These are phyloP conservation scores for Caenorhabditis japonica DNA, from an alignment of 2,888 invertebrate genomes.

Conservation along the genomic window DNA sequence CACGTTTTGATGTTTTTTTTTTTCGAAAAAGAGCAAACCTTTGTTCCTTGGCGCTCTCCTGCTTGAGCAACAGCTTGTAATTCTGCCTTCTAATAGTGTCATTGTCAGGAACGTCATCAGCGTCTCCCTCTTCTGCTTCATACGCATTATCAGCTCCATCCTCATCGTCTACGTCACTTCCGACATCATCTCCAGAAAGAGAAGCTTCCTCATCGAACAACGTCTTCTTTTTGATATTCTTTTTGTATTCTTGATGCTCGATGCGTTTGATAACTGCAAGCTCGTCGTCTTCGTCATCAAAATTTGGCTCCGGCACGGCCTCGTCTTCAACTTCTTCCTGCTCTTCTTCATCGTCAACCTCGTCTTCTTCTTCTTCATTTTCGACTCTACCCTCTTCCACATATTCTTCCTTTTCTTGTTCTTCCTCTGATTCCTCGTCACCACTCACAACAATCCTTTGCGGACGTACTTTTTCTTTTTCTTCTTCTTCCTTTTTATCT, in stretches of 20 bases:
- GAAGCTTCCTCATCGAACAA: constrained; percentile 75
- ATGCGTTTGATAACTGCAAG: constrained; percentile 57
- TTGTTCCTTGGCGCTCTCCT: constrained; percentile 63
- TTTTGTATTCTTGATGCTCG: constrained; percentile 50
- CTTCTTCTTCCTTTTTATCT: constrained; percentile 1
- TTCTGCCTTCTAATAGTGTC: constrained; percentile 66
- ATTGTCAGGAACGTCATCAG: constrained; percentile 63
- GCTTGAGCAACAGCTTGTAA: constrained; percentile 63
- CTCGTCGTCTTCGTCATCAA: constrained; percentile 63
- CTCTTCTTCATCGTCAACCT: constrained; percentile 33
- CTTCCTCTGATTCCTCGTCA: constrained; percentile 34
- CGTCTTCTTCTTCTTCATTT: constrained; percentile 32
- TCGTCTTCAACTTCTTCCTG: constrained; percentile 27
- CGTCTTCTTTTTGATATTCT: constrained; percentile 55
- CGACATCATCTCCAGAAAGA: constrained; percentile 73
- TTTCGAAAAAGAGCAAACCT: no score
- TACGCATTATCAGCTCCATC: constrained; percentile 61
- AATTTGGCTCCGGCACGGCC: constrained; percentile 25
- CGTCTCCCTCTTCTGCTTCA: constrained; percentile 67
- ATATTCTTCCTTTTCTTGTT: constrained; percentile 32
- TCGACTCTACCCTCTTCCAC: constrained; percentile 32
- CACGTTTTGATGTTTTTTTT: no score
- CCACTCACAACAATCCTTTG: constrained; percentile 5
- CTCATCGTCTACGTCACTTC: constrained; percentile 67
- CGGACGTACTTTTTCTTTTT: constrained; percentile 1